Conservation (phyloP, 1,140 invertebrate genomes). For the Leptinotarsa defecta region DNA sequence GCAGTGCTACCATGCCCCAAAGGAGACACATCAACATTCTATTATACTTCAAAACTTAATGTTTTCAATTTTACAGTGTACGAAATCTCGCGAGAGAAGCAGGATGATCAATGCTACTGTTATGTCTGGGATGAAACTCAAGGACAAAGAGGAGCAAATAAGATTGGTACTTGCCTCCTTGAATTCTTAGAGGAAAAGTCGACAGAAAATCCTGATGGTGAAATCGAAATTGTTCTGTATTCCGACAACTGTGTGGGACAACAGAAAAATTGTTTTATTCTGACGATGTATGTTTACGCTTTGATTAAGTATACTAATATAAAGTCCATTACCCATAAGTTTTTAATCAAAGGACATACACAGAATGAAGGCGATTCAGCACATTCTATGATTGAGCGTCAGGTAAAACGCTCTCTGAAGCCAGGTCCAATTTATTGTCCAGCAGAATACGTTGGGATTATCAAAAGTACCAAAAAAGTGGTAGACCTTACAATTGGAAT, state of each 20-base stretch:
- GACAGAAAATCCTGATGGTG: neutral
- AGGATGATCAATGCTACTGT: neutral
- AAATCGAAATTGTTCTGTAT: neutral
- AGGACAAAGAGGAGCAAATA: neutral
- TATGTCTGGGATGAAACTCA: neutral
- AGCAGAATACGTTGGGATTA: too few relatives aligned
- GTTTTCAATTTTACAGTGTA: neutral
- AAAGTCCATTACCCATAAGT: neutral
- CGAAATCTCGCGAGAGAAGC: too few relatives aligned
- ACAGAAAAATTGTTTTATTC: constrained; percentile 11
- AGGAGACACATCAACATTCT: constrained; percentile 42
- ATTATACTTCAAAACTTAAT: neutral
- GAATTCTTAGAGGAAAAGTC: neutral
- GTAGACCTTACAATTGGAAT: too few relatives aligned
- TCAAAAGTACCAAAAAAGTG: too few relatives aligned
- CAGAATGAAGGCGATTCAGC: too few relatives aligned
- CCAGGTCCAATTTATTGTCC: too few relatives aligned
- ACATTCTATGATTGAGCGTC: too few relatives aligned
- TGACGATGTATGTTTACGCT: constrained; percentile 16
- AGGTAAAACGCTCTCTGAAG: too few relatives aligned
- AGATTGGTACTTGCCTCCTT: neutral
- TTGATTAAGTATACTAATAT: neutral
- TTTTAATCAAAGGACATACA: too few relatives aligned
- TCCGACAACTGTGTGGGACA: constrained; percentile 10
- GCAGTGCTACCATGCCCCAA: constrained; percentile 47